phyloP scores from a whole-genome alignment of 92 coral and sea anemone genomes.

The Phenganax stokvisi region DNA sequence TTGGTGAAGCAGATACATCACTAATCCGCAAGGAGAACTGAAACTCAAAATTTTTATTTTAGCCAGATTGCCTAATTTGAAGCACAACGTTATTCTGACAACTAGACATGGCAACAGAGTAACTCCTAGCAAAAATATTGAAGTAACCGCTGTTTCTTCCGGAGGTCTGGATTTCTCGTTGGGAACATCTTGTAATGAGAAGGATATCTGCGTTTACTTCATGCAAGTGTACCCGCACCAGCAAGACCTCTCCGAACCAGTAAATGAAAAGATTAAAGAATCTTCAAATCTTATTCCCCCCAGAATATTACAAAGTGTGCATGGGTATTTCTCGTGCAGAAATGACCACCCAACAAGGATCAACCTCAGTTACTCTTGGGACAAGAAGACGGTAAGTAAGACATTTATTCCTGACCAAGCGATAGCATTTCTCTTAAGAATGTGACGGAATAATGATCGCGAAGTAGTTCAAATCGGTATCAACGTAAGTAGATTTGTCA shows the following conservation, averaged over 20 bases:
- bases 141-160: not conserved
- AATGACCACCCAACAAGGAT: conserved; percentile 14
- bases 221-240: conserved; percentile 15
- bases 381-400: not conserved
- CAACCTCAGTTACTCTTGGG: conserved; percentile 10
- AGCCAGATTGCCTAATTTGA: not conserved
- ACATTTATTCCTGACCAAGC: too few species aligned
- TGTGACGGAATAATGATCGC: too few species aligned
- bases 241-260: conserved; percentile 18
- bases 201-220: conserved; percentile 4
- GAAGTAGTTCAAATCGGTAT: too few species aligned
- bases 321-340: conserved; percentile 17
- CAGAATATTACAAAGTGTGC: conserved; percentile 15
- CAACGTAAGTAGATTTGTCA: too few species aligned
- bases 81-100: conserved; percentile 2
- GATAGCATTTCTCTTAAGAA: too few species aligned
- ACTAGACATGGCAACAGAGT: not conserved
- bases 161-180: not conserved
- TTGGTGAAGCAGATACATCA: too few species aligned
- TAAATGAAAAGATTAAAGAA: not conserved
- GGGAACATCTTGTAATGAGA: not conserved
- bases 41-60: not conserved
- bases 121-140: not conserved
- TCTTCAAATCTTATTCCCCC: conserved; percentile 6
- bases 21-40: too few species aligned